Conservation (phyloP, 2,888 invertebrate species). For the Lissonota sp. region DNA sequence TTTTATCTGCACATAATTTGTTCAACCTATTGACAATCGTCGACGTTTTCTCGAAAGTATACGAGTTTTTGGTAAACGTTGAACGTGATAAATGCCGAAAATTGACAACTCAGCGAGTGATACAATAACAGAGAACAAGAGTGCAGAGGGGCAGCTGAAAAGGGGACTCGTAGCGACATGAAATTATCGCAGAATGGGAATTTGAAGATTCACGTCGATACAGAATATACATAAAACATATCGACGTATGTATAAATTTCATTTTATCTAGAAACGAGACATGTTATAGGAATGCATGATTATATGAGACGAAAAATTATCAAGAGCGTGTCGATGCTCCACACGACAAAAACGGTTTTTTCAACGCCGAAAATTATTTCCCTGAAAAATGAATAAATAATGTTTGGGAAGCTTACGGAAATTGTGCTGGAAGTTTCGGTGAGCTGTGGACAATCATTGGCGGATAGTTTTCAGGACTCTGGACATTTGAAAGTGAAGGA, state of each 20-base stretch:
- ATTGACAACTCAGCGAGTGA: slow-evolving; percentile 13
- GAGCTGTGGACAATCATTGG: no score
- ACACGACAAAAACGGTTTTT: no score
- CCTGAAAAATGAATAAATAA: no score
- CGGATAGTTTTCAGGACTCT: no score
- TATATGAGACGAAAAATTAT: no score
- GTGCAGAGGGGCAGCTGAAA: not conserved
- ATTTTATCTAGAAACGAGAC: not conserved
- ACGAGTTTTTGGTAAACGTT: not conserved
- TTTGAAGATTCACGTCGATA: slow-evolving; percentile 13
- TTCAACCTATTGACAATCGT: not conserved
- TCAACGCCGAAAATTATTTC: no score
- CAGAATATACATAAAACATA: not conserved
- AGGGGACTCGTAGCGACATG: no score
- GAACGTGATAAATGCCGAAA: not conserved
- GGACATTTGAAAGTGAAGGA: no score
- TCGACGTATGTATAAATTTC: not conserved
- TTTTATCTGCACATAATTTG: slow-evolving; percentile 17
- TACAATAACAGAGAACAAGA: not conserved
- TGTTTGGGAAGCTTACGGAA: no score
- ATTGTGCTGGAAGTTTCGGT: no score
- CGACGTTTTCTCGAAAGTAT: not conserved
- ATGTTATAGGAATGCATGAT: no score
- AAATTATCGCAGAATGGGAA: not conserved
- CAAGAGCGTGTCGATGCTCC: no score